Base-by-base conservation (phyloP, 2,113 vertebrate species). In the Rallus limicola region DNA sequence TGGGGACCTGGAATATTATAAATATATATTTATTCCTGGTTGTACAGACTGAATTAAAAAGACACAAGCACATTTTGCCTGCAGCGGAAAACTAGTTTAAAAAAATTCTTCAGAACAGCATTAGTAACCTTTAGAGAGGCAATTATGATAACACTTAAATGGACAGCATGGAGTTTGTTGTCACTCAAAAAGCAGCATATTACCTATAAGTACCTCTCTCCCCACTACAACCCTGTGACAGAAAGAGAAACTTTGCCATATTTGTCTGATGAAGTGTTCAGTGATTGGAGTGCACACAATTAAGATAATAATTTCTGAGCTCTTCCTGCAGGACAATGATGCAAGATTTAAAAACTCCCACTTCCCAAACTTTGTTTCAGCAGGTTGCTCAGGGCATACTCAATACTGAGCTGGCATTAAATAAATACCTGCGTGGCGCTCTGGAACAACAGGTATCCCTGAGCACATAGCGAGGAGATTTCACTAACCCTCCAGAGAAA, bases 111-210 rank as follows among this genome's bases (percentile, higher is more conserved):
- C 5, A 10, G 94, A 97, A 97, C 60, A 88, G 81, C 87, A 97
- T 97, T 95, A 96, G 95, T 96, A 97, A 96, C 94, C 96, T 95
- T 98, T 97, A 96, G 82, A 97, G 96, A 97, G 80, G 84, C 88
- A 95, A 97, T 96, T 97, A 96, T 52, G 94, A 93, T 94, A 97
- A 97, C 90, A 93, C 89, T 96, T 96, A 97, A 90, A 81, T 93
- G 92, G 93, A 94, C 84, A 97, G 93, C 60, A 60, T 79, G 80
- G 82, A 93, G 72, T 95, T 97, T 95, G 87, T 94, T 97, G 95
- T 85, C 96, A 97, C 74, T 96, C 75, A 94, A 63, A 97, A 86
- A 94, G 86, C 58, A 96, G 69, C 38, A 70, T 31, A 86, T 95
- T 94, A 86, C 64, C 74, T 65, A 6, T 28, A 79, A 92, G 50